Conservation (phyloP, 2,113 vertebrate species). For the Ptychochromis oligacanthus region DNA sequence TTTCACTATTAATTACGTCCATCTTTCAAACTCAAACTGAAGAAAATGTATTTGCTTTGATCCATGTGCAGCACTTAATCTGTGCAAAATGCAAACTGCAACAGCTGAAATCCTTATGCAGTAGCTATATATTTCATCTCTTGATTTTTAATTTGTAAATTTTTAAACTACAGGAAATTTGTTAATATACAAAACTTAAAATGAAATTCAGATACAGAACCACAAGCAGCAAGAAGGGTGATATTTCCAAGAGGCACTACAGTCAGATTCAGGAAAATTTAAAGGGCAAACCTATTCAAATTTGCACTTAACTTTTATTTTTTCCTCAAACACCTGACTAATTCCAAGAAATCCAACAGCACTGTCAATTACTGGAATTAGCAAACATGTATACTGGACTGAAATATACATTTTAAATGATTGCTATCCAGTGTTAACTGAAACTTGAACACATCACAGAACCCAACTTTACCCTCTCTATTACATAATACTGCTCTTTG, state of each 20-base stretch:
- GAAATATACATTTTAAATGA: conserved; percentile 69
- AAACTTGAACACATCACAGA: conserved; percentile 64
- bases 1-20: not conserved
- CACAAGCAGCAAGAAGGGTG: not conserved
- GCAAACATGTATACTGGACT: conserved; percentile 75
- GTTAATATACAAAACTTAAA: not conserved
- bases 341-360: conserved; percentile 79
- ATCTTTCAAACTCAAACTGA: not conserved
- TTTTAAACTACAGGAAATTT: not conserved
- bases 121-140: not conserved
- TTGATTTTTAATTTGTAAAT: not conserved
- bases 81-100: conserved; percentile 5
- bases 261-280: not conserved
- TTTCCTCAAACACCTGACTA: conserved; percentile 74
- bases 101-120: not conserved
- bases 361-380: conserved; percentile 73
- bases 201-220: not conserved
- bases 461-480: conserved; percentile 62
- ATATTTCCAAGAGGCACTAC: not conserved
- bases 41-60: not conserved
- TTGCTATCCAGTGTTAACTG: conserved; percentile 74
- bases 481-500: conserved; percentile 74
- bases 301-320: conserved; percentile 68
- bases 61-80: not conserved
- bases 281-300: conserved; percentile 12